phyloP scores from a whole-genome alignment of 1,140 invertebrate genomes.

The Brachionus manjavacas region DNA sequence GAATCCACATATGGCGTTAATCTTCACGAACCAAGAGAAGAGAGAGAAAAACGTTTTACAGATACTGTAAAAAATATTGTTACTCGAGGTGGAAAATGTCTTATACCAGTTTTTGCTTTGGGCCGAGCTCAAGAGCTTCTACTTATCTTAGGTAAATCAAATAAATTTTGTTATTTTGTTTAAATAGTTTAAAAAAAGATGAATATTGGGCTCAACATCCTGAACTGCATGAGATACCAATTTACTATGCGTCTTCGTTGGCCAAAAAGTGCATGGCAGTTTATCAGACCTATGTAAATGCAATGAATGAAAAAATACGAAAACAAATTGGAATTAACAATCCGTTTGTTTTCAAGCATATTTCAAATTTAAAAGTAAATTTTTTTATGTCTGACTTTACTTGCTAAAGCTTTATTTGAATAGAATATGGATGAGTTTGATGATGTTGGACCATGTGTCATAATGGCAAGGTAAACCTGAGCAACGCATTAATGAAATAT shows the following conservation, averaged over 20 bases:
- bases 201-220: conserved; percentile 98
- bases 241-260: conserved; percentile 96
- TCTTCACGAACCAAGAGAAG: conserved; percentile 95
- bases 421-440: conserved; percentile 98
- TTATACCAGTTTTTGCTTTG: conserved; percentile 97
- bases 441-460: conserved; percentile 95
- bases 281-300: conserved; percentile 98
- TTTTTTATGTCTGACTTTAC: not conserved
- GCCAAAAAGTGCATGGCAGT: conserved; percentile 99
- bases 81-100: conserved; percentile 83
- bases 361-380: conserved; percentile 87
- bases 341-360: conserved; percentile 98
- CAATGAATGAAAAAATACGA: conserved; percentile 96
- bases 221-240: conserved; percentile 95
- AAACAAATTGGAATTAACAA: conserved; percentile 95
- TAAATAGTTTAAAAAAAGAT: conserved; percentile 62
- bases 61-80: conserved; percentile 92
- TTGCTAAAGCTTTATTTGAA: not conserved
- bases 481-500: not conserved
- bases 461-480: conserved; percentile 69
- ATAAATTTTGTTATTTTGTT: not conserved
- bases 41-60: conserved; percentile 89
- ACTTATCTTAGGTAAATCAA: conserved; percentile 73
- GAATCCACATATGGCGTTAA: conserved; percentile 99
- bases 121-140: conserved; percentile 93